phyloP scores from a whole-genome alignment of 2,888 invertebrate species.

The Podabrus alpinus region DNA sequence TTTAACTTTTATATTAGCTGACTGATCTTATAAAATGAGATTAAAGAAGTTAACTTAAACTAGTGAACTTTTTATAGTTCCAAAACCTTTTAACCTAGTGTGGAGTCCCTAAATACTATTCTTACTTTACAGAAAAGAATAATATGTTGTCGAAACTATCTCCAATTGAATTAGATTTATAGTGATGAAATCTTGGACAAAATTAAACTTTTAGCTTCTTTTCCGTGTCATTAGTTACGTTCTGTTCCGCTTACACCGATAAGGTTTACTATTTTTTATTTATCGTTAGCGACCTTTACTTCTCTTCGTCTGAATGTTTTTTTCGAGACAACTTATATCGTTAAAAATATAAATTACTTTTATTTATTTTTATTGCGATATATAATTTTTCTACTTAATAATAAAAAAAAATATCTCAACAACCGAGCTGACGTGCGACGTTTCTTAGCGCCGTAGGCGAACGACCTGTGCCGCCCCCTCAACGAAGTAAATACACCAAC shows the following conservation, averaged over 20 bases:
- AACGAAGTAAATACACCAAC: too few relatives aligned
- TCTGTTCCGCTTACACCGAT: conserved; percentile 29
- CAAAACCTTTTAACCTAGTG: conserved; percentile 23
- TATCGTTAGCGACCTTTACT: conserved; percentile 26
- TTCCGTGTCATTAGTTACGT: conserved; percentile 39
- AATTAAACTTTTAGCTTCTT: conserved; percentile 52
- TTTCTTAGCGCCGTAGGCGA: too few relatives aligned
- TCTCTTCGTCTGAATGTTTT: conserved; percentile 2
- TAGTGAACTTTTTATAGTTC: conserved; percentile 29
- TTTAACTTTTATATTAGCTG: neutral
- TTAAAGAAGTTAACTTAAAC: conserved; percentile 16
- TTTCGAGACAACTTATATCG: conserved; percentile 10
- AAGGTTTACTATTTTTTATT: conserved; percentile 32
- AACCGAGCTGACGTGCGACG: too few relatives aligned
- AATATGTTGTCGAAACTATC: conserved; percentile 47
- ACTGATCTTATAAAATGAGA: neutral
- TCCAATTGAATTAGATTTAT: conserved; percentile 53
- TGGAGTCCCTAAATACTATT: conserved; percentile 29
- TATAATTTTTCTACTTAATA: neutral
- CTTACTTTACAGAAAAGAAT: conserved; percentile 37
- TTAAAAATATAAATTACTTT: conserved; percentile 17
- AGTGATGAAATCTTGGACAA: conserved; percentile 53
- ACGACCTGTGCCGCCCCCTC: too few relatives aligned
- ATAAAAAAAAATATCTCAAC: too few relatives aligned
- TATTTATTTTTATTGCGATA: conserved; percentile 13